A percentile compares a stretch with the other conserved stretches of the same genome.
phyloP scores from a whole-genome alignment of 2,797 vertebrate species.

The Pseudomugil gertrudae region DNA sequence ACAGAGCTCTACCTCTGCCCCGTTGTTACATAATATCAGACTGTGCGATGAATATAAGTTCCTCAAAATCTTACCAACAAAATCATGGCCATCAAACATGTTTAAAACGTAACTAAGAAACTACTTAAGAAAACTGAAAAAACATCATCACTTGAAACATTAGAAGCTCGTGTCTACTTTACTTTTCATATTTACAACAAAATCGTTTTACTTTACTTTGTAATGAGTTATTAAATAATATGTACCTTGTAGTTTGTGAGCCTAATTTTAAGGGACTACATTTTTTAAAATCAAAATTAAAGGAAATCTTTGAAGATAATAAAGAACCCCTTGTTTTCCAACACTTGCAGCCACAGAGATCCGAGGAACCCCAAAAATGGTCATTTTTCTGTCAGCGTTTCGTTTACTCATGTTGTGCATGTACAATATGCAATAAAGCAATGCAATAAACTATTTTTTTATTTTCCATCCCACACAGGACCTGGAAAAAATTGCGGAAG shows the following conservation, averaged over 20 bases:
- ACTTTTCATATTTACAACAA: too few relatives aligned
- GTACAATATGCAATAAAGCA: not conserved
- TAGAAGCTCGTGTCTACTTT: too few relatives aligned
- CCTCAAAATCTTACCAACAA: too few relatives aligned
- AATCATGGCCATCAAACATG: too few relatives aligned
- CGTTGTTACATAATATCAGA: not conserved
- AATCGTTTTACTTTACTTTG: too few relatives aligned
- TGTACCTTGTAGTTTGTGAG: not conserved
- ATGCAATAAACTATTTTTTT: not conserved
- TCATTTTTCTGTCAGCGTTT: not conserved
- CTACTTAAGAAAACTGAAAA: too few relatives aligned
- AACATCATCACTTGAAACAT: too few relatives aligned
- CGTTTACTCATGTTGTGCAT: not conserved
- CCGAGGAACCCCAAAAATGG: not conserved
- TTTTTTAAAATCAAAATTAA: not conserved
- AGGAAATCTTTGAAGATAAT: too few relatives aligned
- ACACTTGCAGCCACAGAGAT: not conserved
- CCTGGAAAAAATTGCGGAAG: constrained; percentile 80
- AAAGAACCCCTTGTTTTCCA: not conserved
- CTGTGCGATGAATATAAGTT: too few relatives aligned
- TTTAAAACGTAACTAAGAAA: too few relatives aligned
- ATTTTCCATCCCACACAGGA: constrained; percentile 52
- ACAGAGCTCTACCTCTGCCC: too few relatives aligned
- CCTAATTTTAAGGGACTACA: not conserved
- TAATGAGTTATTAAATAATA: not conserved